Evolutionary conservation across 1,140 invertebrate genomes (phyloP).

Genomic region (Scaptomyza hsui): DNA sequence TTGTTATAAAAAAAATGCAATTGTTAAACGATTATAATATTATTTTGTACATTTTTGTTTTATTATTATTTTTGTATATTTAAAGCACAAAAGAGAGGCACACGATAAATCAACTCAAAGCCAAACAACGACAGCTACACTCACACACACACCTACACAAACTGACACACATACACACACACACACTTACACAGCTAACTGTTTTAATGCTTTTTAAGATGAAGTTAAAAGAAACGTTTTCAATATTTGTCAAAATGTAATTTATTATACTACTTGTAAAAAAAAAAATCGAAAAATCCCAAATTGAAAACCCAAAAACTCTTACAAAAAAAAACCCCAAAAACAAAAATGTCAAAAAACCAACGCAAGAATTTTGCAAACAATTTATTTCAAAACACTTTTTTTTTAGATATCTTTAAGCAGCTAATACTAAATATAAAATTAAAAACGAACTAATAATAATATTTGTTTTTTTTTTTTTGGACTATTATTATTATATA

Average conservation of each 20-base stretch:
- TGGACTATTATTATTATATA: constrained; percentile 41
- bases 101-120: constrained; percentile 36
- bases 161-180: constrained; percentile 26
- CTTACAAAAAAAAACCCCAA: background rate
- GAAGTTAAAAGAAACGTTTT: constrained; percentile 32
- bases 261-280: constrained; percentile 57
- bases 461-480: constrained; percentile 42
- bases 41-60: constrained; percentile 27
- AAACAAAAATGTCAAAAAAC: constrained; percentile 42
- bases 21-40: constrained; percentile 30
- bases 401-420: constrained; percentile 53
- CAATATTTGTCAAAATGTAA: constrained; percentile 43
- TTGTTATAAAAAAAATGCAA: constrained; percentile 42
- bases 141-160: constrained; percentile 21
- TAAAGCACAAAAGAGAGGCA: constrained; percentile 49
- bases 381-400: constrained; percentile 39
- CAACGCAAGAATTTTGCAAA: constrained; percentile 43
- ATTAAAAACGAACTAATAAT: constrained; percentile 47
- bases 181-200: constrained; percentile 39
- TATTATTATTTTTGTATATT: constrained; percentile 15
- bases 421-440: constrained; percentile 54
- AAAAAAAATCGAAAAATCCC: constrained; percentile 16
- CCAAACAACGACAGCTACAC: constrained; percentile 41
- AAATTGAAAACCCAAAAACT: constrained; percentile 27
- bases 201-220: constrained; percentile 44